Conservation (phyloP, 2,113 vertebrate species). For the Ageneiosus marmoratus region DNA sequence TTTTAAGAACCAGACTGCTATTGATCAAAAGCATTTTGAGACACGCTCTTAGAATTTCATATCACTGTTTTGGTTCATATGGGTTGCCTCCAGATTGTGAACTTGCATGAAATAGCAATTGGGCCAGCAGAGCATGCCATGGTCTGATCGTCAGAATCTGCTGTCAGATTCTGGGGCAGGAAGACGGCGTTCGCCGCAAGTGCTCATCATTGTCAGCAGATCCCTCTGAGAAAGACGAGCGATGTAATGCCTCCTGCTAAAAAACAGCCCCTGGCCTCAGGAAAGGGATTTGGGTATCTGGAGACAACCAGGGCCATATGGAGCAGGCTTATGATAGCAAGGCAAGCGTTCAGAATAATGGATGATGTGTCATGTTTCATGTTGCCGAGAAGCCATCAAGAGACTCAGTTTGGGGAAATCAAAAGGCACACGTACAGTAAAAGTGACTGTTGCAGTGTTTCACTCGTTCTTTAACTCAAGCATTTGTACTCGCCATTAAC, state of each 20-base stretch:
- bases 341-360: conserved; percentile 80
- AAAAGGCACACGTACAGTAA: conserved; percentile 71
- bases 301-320: conserved; percentile 81
- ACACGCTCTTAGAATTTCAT: background rate
- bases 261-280: conserved; percentile 76
- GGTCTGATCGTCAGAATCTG: conserved; percentile 64
- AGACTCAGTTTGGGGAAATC: conserved; percentile 77
- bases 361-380: conserved; percentile 84
- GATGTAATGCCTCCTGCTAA: conserved; percentile 74
- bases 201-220: conserved; percentile 72
- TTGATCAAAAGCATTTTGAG: background rate
- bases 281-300: conserved; percentile 80
- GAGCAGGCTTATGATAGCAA: conserved; percentile 73
- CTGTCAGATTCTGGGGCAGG: conserved; percentile 66
- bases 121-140: conserved; percentile 66
- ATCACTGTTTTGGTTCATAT: conserved; percentile 63
- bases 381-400: conserved; percentile 77
- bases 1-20: background rate
- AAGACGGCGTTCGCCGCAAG: conserved; percentile 64
- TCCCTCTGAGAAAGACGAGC: conserved; percentile 74
- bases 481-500: conserved; percentile 37
- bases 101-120: conserved; percentile 78
- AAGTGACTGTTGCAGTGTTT: conserved; percentile 71
- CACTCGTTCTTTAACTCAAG: conserved; percentile 45
- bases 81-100: conserved; percentile 72